phyloP scores from a whole-genome alignment of 2,888 invertebrate species.

The Balanococcus diminutus region DNA sequence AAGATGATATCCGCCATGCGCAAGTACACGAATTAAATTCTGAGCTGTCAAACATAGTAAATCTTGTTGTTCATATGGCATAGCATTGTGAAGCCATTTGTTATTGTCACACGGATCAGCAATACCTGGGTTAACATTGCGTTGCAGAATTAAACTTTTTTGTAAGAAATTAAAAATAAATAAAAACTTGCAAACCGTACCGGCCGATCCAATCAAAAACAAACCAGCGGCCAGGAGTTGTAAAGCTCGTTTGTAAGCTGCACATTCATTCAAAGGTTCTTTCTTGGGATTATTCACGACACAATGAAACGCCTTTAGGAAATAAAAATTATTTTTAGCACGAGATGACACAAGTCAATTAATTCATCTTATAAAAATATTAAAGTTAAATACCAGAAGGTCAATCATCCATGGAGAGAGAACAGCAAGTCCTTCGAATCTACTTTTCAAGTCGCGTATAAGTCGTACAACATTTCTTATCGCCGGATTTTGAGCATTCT shows the following conservation, averaged over 20 bases:
- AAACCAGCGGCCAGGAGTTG: conserved; percentile 91
- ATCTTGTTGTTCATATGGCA: conserved; percentile 91
- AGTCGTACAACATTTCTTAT: conserved; percentile 93
- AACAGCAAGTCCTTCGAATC: conserved; percentile 89
- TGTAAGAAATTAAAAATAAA: background rate
- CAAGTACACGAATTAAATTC: conserved; percentile 85
- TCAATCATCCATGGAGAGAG: conserved; percentile 97
- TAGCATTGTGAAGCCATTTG: conserved; percentile 85
- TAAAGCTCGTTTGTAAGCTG: conserved; percentile 88
- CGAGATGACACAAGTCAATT: background rate
- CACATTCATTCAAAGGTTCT: conserved; percentile 89
- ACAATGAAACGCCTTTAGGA: conserved; percentile 81
- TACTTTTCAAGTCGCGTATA: conserved; percentile 85
- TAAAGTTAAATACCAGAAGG: conserved; percentile 75
- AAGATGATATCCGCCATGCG: conserved; percentile 92
- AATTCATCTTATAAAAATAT: no score
- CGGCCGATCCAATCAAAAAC: conserved; percentile 91
- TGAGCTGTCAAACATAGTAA: conserved; percentile 92
- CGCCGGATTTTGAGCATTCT: conserved; percentile 95
- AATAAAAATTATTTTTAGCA: conserved; percentile 40
- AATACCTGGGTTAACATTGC: conserved; percentile 53
- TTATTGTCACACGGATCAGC: conserved; percentile 91
- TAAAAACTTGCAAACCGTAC: conserved; percentile 60
- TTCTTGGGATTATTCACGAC: conserved; percentile 95
- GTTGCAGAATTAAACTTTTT: no score